Base-by-base conservation (phyloP, 2,888 invertebrate genomes). In the Pegoplata infirma region DNA sequence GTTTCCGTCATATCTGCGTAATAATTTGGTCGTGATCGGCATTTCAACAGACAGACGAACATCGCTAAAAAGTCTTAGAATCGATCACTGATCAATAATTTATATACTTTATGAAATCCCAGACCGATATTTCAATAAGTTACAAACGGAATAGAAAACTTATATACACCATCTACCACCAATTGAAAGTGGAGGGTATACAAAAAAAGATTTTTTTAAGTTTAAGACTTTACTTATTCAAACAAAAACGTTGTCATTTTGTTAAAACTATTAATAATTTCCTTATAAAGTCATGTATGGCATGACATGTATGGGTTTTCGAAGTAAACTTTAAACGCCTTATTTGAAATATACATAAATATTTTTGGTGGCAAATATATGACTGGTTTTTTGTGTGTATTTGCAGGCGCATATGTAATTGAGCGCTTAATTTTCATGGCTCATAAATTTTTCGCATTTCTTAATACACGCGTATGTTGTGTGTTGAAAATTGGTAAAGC, bases 241-340 rank as follows among this genome's bases (percentile, higher is more conserved):
- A 36, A 16, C 40, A 56, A 17, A 56, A 56, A 56, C 56, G 36
- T 21, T 56, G 56, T 56, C 56, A 55, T 32, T 32, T 55, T 55
- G 55, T 55, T 55, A 14, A 36, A 40, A 56, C 56, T 40, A 56
- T 56, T 56, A 40, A 56, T 56, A 56, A 56, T 56, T 36, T 56
- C 36, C 21, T 40, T 36, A 40, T 21, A 40, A 3, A 19, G 28
- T 3, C 16, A 21, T 17, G 23, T 21, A 10, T 4, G 17, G 19
- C 21, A 49, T 14, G 46, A n/a, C n/a, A n/a, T 46, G 46, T 14
- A 23, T 17, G 21, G 0, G n/a, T 5, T 51, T 17, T 6, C 16
- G 3, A 25, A 25, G 25, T 6, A 25, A 25, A 3, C 3, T 25
- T 25, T 12, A n/a, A 19, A 56, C 56, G 56, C 56, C 56, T 40